Conservation (phyloP, 2,113 vertebrate species). For the Hylia prasina region DNA sequence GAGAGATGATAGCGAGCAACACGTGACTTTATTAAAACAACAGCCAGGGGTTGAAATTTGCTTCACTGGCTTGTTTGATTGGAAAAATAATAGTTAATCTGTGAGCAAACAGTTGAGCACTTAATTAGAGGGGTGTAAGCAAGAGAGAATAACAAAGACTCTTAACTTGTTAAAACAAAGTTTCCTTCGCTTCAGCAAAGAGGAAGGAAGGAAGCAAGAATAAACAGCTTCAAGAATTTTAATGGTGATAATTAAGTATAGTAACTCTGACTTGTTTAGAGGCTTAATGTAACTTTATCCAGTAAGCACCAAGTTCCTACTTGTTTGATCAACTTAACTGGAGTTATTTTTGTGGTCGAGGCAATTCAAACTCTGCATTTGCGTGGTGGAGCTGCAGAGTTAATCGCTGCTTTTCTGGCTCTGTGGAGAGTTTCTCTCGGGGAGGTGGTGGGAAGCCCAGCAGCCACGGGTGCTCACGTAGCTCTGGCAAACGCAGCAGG, state of each 20-base stretch:
- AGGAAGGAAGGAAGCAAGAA: constrained; percentile 81
- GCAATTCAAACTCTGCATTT: constrained; percentile 48
- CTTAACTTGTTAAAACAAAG: constrained; percentile 80
- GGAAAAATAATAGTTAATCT: constrained; percentile 67
- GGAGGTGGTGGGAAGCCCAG: neutral
- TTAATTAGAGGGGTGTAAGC: constrained; percentile 74
- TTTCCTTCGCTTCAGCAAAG: constrained; percentile 73
- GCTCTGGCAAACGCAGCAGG: accelerated
- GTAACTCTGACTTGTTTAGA: constrained; percentile 81
- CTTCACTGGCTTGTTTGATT: constrained; percentile 42
- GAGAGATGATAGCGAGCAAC: neutral
- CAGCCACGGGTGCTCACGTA: neutral
- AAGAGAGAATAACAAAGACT: constrained; percentile 63
- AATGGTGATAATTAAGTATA: constrained; percentile 86
- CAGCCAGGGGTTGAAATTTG: constrained; percentile 36
- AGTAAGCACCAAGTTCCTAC: constrained; percentile 78
- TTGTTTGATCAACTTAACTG: constrained; percentile 74
- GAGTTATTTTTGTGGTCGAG: constrained; percentile 67
- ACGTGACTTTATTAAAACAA: constrained; percentile 47
- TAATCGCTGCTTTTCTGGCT: neutral
- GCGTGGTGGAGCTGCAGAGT: constrained; percentile 5
- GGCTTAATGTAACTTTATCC: constrained; percentile 81
- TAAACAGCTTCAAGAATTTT: constrained; percentile 87
- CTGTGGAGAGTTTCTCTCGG: neutral
- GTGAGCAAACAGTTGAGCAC: constrained; percentile 71